These are phyloP conservation scores for Mesitornis unicolor DNA, from an alignment of 2,113 vertebrate species.

Conservation along the genomic window DNA sequence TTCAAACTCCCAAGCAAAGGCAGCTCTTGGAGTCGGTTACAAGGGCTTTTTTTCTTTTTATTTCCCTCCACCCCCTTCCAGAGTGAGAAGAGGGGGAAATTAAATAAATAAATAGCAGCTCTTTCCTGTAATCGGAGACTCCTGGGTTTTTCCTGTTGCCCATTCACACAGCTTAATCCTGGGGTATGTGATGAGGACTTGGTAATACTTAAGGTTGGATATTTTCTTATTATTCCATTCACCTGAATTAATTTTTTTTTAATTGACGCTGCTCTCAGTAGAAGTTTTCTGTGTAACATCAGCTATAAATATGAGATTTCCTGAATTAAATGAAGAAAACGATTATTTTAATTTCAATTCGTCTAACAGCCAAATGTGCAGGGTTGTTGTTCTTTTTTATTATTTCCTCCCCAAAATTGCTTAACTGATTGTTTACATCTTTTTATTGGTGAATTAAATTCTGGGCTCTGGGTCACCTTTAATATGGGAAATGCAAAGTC, in stretches of 20 bases:
- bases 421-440: background rate
- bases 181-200: slow-evolving; percentile 74
- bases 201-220: slow-evolving; percentile 43
- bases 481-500: slow-evolving; percentile 21
- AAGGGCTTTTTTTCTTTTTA: slow-evolving; percentile 58
- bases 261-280: background rate
- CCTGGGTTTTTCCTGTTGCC: slow-evolving; percentile 85
- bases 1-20: slow-evolving; percentile 78
- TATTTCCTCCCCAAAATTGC: background rate
- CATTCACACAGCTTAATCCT: slow-evolving; percentile 86
- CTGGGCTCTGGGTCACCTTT: background rate
- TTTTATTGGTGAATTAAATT: background rate
- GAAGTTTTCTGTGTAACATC: background rate
- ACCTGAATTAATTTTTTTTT: slow-evolving; percentile 27
- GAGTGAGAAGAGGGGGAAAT: slow-evolving; percentile 40
- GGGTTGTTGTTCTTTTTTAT: background rate
- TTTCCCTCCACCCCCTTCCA: background rate
- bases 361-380: background rate
- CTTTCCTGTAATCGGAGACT: slow-evolving; percentile 95
- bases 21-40: slow-evolving; percentile 89
- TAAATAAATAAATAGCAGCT: slow-evolving; percentile 82
- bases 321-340: background rate
- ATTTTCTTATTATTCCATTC: slow-evolving; percentile 31
- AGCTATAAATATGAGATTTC: background rate
- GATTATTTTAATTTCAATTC: background rate